phyloP scores from a whole-genome alignment of 2,797 vertebrate genomes.

The Loriculus beryllinus region DNA sequence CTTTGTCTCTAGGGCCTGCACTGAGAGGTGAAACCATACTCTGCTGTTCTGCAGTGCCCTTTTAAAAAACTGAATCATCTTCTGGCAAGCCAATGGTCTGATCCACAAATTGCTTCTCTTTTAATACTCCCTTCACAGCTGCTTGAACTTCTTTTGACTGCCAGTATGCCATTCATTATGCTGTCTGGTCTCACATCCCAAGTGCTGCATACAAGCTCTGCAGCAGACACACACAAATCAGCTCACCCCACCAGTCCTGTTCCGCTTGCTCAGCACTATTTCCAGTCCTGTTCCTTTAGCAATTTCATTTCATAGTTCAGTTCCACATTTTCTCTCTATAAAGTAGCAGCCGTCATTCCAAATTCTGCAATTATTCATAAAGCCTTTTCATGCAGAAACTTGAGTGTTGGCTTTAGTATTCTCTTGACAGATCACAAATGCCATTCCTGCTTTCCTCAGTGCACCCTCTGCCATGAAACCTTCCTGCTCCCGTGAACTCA shows the following conservation, averaged over 20 bases:
- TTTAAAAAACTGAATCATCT: neutral
- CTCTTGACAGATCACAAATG: neutral
- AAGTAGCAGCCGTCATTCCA: neutral
- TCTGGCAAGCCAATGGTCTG: neutral
- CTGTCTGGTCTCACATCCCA: neutral
- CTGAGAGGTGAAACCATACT: neutral
- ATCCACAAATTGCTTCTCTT: neutral
- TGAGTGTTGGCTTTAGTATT: neutral
- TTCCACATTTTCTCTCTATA: neutral
- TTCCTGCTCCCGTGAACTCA: neutral
- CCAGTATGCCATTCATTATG: neutral
- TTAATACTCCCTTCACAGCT: neutral
- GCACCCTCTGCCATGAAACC: neutral
- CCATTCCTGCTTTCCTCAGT: neutral
- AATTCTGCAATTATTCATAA: neutral
- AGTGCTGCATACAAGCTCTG: neutral
- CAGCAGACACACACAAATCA: neutral
- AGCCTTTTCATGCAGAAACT: neutral
- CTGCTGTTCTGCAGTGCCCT: neutral
- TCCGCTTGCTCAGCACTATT: neutral
- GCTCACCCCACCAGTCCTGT: neutral
- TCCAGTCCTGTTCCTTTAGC: neutral
- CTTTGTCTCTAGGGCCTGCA: neutral
- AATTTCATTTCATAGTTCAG: neutral
- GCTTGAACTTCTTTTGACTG: neutral